Percentiles rank a stretch among this genome's conserved stretches.
phyloP scores from a whole-genome alignment of 1,140 invertebrate genomes.

The Sitobion miscanthi region DNA sequence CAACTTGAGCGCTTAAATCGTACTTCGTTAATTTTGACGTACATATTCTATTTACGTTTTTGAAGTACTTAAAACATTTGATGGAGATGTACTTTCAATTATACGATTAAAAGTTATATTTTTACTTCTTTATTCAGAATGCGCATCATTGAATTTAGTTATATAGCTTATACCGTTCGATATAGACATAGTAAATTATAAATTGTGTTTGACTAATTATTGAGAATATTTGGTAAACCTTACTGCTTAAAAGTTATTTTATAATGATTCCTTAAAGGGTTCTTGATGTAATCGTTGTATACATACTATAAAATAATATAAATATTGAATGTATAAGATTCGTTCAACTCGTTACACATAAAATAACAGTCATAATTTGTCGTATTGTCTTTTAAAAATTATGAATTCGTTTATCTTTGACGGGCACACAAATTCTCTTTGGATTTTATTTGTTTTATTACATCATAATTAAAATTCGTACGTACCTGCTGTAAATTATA shows the following conservation, averaged over 20 bases:
- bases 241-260: background rate
- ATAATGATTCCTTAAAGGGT: too few species aligned
- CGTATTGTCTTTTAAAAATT: background rate
- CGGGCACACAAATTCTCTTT: background rate
- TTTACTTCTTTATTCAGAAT: background rate
- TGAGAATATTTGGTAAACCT: background rate
- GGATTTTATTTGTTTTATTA: background rate
- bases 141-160: background rate
- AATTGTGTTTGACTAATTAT: background rate
- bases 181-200: background rate
- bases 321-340: background rate
- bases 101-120: background rate
- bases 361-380: background rate
- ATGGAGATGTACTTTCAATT: background rate
- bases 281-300: too few species aligned
- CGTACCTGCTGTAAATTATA: background rate
- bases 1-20: constrained; percentile 14
- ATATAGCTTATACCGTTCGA: background rate
- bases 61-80: background rate
- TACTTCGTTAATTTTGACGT: constrained; percentile 32
- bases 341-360: background rate
- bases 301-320: background rate
- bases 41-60: background rate
- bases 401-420: background rate
- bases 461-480: background rate